Conservation (phyloP, 2,888 invertebrate species). For the Chymomyza amoena region DNA sequence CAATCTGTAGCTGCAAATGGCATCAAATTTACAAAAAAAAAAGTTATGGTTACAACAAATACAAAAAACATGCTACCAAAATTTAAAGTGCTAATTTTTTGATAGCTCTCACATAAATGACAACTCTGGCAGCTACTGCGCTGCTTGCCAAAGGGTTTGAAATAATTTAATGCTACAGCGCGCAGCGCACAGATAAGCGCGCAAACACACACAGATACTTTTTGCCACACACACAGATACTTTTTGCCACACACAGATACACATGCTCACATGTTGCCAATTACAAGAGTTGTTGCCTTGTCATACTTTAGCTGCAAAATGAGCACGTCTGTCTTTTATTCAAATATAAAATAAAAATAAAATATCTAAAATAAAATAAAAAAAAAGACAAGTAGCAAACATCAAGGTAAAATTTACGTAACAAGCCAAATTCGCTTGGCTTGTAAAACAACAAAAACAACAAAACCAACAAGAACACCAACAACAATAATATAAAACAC, state of each 20-base stretch:
- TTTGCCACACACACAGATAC: not conserved
- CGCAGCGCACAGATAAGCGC: constrained; percentile 4
- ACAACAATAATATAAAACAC: constrained; percentile 47
- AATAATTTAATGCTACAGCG: constrained; percentile 27
- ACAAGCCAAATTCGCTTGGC: constrained; percentile 14
- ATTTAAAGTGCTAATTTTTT: constrained; percentile 60
- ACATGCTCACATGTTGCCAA: constrained; percentile 27
- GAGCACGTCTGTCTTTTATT: constrained; percentile 3
- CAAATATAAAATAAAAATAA: not conserved
- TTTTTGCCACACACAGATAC: not conserved
- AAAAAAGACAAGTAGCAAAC: constrained; percentile 12
- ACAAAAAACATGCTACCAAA: constrained; percentile 42
- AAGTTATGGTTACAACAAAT: constrained; percentile 1
- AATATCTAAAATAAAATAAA: constrained; percentile 3
- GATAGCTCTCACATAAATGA: constrained; percentile 4
- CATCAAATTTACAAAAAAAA: constrained; percentile 2
- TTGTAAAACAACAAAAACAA: constrained; percentile 4
- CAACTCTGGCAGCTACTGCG: not conserved
- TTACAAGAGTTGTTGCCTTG: constrained; percentile 29
- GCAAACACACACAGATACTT: not conserved
- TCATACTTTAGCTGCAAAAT: constrained; percentile 25
- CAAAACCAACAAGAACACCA: constrained; percentile 16
- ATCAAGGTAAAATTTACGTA: constrained; percentile 40
- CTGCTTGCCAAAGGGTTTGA: constrained; percentile 51
- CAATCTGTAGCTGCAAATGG: not conserved